Evolutionary conservation across 2,797 vertebrate species (phyloP), one percentile per base, ranked within the genome.

Genomic region (Mus minutoides): DNA sequence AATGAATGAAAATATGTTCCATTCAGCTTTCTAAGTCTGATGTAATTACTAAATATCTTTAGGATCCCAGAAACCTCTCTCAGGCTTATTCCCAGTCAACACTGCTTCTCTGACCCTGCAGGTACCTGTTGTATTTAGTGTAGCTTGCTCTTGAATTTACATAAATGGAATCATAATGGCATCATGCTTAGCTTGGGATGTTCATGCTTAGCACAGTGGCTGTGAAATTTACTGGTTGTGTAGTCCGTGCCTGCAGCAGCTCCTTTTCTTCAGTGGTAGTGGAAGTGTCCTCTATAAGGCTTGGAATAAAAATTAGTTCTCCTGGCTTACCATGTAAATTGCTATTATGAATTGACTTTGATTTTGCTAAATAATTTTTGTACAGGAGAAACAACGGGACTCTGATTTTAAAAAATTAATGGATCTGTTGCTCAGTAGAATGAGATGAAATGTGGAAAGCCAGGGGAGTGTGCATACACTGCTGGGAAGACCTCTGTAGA

Each of bases 291-390:
- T 96, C 31, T 46, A 5, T 40, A 46, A 9, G 83, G 24, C 79
- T 94, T 64, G 54, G 46, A 75, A 77, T n/a, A 82, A 71, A 93
- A 90, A 78, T 92, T 11, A 69, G 17, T 40, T 83, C 6, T 49
- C n/a, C 88, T 17, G 24, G 58, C 79, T 96, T 92, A 83, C 46
- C 40, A 11, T 60, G 26, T 82, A 73, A 88, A 95, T 75, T 84
- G 34, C 46, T 94, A 67, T 40, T 73, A 69, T 43, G 58, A 88
- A 62, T 56, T 91, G 69, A 91, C 52, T 91, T 90, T 94, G 58
- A 87, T 91, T 95, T 95, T 95, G 49, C 79, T 69, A 71, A 84
- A 73, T 52, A 75, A 73, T 92, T 84, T 94, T 94, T 90, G 76
- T 75, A 76, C 95, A 88, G 22, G 88, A n/a, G 46, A 94, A 87